Evolutionary conservation across 2,888 invertebrate genomes (phyloP).

Genomic region (Xestia ashworthii): DNA sequence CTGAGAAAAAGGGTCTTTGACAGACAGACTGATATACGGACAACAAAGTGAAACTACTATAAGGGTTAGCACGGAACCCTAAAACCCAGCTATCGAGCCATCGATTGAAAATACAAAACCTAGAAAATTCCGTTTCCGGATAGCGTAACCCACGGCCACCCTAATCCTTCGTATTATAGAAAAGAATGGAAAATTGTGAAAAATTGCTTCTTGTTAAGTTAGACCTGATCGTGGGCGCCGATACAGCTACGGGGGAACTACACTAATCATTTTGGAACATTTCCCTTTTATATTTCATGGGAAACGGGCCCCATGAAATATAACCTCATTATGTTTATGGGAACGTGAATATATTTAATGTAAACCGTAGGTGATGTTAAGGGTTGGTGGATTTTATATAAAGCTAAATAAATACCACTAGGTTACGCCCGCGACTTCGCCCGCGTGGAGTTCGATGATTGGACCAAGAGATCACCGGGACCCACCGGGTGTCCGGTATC

Average conservation of each 20-base stretch:
- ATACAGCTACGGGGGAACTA: slow-evolving; percentile 61
- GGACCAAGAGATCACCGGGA: too few species aligned
- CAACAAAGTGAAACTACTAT: too few species aligned
- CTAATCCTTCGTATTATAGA: slow-evolving; percentile 65
- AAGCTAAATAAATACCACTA: neutral
- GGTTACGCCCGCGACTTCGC: too few species aligned
- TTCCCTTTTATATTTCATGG: slow-evolving; percentile 65
- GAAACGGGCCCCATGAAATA: slow-evolving; percentile 55
- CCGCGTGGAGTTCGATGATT: too few species aligned
- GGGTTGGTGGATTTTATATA: slow-evolving; percentile 12
- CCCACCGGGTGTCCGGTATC: too few species aligned
- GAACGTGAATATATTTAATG: slow-evolving; percentile 48
- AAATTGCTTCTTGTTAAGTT: slow-evolving; percentile 80
- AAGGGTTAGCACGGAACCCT: too few species aligned
- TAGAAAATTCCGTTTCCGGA: neutral
- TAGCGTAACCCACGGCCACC: slow-evolving; percentile 53
- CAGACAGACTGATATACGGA: too few species aligned
- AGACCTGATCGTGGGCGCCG: slow-evolving; percentile 63
- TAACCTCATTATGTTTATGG: slow-evolving; percentile 57
- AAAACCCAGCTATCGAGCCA: neutral
- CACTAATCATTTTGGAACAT: slow-evolving; percentile 70
- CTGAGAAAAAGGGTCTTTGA: too few species aligned
- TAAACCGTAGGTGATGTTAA: slow-evolving; percentile 25
- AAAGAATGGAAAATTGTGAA: slow-evolving; percentile 79
- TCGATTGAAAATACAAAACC: neutral